Percentiles rank a stretch among this genome's conserved stretches.
phyloP scores from a whole-genome alignment of 1,140 invertebrate species.

The Zaprionus vittiger region DNA sequence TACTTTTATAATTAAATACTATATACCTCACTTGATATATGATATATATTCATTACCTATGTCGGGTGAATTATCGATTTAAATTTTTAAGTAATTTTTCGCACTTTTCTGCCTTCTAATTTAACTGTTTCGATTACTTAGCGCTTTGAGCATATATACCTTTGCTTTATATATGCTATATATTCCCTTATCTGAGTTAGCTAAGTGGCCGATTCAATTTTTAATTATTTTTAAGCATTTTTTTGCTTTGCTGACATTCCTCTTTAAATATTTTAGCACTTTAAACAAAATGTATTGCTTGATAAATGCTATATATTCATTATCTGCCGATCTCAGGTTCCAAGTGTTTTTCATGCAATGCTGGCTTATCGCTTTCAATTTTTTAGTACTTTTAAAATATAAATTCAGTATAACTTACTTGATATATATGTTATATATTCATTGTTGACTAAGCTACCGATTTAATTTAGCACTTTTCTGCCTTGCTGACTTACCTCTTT shows the following conservation, averaged over 20 bases:
- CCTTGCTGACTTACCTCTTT: background rate
- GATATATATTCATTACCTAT: no score
- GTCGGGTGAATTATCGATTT: background rate
- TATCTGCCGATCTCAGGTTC: background rate
- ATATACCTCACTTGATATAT: no score
- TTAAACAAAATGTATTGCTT: background rate
- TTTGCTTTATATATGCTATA: background rate
- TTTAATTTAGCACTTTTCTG: background rate
- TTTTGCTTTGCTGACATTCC: background rate
- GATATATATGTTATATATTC: background rate
- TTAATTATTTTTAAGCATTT: background rate
- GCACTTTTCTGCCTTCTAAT: no score
- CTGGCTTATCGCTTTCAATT: background rate
- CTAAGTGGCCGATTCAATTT: background rate
- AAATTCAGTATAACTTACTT: no score
- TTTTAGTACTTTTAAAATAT: background rate
- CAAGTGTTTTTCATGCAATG: background rate
- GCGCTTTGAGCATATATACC: no score
- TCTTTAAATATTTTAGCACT: background rate
- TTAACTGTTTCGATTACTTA: no score
- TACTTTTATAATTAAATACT: no score
- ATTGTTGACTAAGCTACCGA: background rate
- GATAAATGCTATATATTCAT: background rate
- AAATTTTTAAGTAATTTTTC: no score
- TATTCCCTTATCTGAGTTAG: background rate